Percentiles rank a stretch among this genome's conserved stretches.
Evolutionary conservation across 2,113 vertebrate species (phyloP).

Genomic region (Thinocorus orbignyianus): DNA sequence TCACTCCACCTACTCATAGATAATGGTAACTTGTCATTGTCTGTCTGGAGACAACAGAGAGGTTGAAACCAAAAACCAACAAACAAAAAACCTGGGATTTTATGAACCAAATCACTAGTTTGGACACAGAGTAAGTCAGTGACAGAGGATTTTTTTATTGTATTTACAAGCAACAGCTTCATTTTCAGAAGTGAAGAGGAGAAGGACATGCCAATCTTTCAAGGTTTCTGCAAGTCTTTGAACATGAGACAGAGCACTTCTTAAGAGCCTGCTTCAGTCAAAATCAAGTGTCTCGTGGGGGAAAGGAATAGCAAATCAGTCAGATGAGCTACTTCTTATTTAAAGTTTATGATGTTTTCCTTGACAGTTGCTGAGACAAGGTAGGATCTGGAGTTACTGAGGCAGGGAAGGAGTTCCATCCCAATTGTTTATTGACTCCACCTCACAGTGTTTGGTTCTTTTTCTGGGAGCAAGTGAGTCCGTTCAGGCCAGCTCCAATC

Average conservation of each 20-base stretch:
- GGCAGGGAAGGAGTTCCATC: not conserved
- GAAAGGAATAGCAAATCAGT: not conserved
- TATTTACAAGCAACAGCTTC: not conserved
- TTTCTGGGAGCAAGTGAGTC: not conserved
- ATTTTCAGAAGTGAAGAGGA: not conserved
- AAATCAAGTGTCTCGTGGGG: not conserved
- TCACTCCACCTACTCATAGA: not conserved
- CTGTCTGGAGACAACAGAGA: not conserved
- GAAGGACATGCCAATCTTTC: not conserved
- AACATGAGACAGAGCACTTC: not conserved
- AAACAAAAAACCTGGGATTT: not conserved
- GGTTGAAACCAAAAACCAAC: not conserved
- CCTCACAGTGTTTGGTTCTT: not conserved
- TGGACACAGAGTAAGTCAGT: not conserved
- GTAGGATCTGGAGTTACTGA: not conserved
- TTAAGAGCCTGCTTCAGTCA: not conserved
- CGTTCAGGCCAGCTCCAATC: not conserved
- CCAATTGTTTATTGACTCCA: not conserved
- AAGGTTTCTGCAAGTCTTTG: not conserved
- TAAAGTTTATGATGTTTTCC: not conserved
- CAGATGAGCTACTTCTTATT: not conserved
- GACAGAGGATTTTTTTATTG: not conserved
- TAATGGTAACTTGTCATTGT: not conserved
- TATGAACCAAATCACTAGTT: not conserved
- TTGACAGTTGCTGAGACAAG: fast-evolving